These are phyloP conservation scores for Periophthalmus modestus DNA, from an alignment of 2,113 vertebrate species.

Conservation along the genomic window DNA sequence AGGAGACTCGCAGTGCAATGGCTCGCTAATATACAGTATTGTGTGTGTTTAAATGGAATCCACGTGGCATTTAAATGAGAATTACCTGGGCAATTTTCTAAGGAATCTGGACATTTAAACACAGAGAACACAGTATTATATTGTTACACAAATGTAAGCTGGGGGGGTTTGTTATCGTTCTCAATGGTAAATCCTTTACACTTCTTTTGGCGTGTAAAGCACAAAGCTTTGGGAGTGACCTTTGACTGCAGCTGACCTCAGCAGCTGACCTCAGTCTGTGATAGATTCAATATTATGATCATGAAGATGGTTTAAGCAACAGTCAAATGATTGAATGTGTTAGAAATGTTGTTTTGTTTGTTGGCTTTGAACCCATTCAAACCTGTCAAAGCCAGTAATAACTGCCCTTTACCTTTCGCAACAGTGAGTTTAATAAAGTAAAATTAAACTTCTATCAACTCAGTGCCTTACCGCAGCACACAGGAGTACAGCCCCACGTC, in stretches of 20 bases:
- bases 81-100: not conserved
- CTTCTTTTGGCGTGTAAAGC: not conserved
- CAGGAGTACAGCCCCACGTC: slow-evolving; percentile 96
- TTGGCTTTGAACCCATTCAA: no score
- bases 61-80: not conserved
- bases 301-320: not conserved
- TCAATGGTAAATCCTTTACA: not conserved
- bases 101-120: not conserved
- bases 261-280: no score
- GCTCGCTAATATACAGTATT: slow-evolving; percentile 22
- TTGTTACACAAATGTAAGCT: not conserved
- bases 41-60: slow-evolving; percentile 6
- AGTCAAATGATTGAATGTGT: not conserved
- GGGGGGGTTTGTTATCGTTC: not conserved
- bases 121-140: not conserved
- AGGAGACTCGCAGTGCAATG: slow-evolving; percentile 24
- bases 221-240: not conserved
- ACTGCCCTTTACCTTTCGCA: not conserved
- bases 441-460: not conserved
- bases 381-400: not conserved
- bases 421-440: no score
- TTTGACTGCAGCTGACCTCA: not conserved
- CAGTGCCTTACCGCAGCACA: slow-evolving; percentile 85
- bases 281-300: not conserved
- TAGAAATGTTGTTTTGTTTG: no score